Percentiles rank a stretch among this genome's conserved stretches.
Evolutionary conservation across 2,113 vertebrate species (phyloP).

Genomic region (Pleuronectes platessa): DNA sequence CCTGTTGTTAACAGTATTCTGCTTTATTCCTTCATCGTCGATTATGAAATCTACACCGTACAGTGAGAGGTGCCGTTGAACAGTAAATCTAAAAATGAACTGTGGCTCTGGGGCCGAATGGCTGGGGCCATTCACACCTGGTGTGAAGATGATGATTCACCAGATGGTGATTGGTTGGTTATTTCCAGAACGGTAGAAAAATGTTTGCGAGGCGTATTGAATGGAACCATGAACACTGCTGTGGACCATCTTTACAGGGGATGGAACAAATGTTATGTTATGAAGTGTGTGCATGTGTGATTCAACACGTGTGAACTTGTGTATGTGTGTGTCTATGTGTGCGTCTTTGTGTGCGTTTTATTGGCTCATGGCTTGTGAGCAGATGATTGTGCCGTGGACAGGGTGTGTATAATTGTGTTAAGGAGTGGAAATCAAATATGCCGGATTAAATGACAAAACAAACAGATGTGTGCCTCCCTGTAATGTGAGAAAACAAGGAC

Average conservation of each 20-base stretch:
- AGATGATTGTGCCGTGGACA: slow-evolving; percentile 42
- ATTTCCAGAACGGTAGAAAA: slow-evolving; percentile 11
- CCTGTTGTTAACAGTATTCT: no score
- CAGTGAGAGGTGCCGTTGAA: background rate
- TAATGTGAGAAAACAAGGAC: slow-evolving; percentile 72
- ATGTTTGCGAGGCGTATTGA: background rate
- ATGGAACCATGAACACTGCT: slow-evolving; percentile 20
- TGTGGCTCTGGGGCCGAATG: slow-evolving; percentile 16
- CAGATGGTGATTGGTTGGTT: slow-evolving; percentile 1
- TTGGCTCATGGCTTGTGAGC: slow-evolving; percentile 32
- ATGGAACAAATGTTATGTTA: slow-evolving; percentile 2
- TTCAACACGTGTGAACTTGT: background rate
- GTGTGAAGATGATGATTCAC: slow-evolving; percentile 23
- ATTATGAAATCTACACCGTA: no score
- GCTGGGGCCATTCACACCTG: slow-evolving; percentile 16
- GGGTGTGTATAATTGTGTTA: slow-evolving; percentile 68
- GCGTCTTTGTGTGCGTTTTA: slow-evolving; percentile 16
- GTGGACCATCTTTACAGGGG: slow-evolving; percentile 4
- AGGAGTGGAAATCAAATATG: slow-evolving; percentile 74
- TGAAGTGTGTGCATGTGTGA: background rate
- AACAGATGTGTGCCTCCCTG: slow-evolving; percentile 70
- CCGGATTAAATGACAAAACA: slow-evolving; percentile 76
- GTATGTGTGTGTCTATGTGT: slow-evolving; percentile 8
- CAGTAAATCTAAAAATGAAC: background rate
- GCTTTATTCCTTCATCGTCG: no score